A percentile compares a stretch with the other conserved stretches of the same genome.
phyloP scores from a whole-genome alignment of 2,113 vertebrate genomes.

The Tychaedon coryphoeus region DNA sequence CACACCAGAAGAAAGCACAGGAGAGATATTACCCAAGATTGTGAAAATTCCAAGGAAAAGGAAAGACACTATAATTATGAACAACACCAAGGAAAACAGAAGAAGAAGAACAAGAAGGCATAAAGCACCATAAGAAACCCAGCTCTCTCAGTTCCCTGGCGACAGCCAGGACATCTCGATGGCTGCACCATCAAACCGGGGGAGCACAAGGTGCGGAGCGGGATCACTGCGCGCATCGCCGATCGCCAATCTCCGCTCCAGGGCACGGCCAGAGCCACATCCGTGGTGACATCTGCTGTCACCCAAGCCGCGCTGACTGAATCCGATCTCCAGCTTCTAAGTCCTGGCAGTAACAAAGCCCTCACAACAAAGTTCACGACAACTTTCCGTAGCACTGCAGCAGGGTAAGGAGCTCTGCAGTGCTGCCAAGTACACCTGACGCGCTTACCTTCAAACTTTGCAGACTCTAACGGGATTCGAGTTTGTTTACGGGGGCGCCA shows the following conservation, averaged over 20 bases:
- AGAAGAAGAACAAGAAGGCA: neutral
- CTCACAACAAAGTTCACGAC: accelerated
- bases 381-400: accelerated
- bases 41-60: neutral
- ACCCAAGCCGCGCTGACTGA: accelerated
- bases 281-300: neutral
- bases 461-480: accelerated
- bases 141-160: no score
- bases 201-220: accelerated
- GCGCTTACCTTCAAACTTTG: neutral
- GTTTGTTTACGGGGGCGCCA: neutral
- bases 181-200: accelerated
- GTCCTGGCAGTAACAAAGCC: neutral
- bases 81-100: neutral
- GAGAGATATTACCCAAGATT: neutral
- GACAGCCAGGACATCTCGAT: accelerated
- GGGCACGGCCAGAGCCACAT: accelerated
- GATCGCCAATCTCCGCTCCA: accelerated
- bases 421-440: neutral
- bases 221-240: accelerated
- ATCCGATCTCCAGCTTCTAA: accelerated
- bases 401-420: accelerated
- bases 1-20: neutral
- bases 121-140: accelerated
- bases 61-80: neutral